Percentiles rank a stretch among this genome's conserved stretches.
Evolutionary conservation across 2,888 invertebrate genomes (phyloP).

Genomic region (Auanema sp.): DNA sequence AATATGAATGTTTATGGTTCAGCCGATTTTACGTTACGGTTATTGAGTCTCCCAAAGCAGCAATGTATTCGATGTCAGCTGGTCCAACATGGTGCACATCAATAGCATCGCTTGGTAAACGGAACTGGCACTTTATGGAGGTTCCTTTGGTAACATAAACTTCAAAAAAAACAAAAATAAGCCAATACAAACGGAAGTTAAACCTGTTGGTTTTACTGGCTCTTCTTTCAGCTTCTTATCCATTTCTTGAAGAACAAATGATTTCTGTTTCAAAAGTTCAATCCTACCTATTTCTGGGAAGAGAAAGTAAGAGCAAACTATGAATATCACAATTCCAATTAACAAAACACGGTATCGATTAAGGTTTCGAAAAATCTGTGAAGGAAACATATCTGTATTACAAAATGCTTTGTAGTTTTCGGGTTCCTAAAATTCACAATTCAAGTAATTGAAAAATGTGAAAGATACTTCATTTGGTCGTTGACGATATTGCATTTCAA

Average conservation of each 20-base stretch:
- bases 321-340: background rate
- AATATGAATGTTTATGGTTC: conserved; percentile 1
- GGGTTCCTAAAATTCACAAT: background rate
- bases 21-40: conserved; percentile 25
- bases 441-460: background rate
- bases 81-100: conserved; percentile 28
- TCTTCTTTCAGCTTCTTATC: background rate
- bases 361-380: background rate
- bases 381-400: background rate
- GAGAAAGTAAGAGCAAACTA: conserved; percentile 5
- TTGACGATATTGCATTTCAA: too few species aligned
- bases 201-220: background rate
- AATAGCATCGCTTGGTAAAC: conserved; percentile 5
- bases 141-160: background rate
- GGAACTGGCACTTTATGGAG: background rate
- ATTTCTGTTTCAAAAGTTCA: background rate
- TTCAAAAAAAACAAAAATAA: background rate
- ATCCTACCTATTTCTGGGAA: background rate
- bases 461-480: conserved; percentile 6
- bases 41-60: conserved; percentile 47
- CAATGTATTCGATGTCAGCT: conserved; percentile 45
- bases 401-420: conserved; percentile 6
- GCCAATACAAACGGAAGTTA: background rate
- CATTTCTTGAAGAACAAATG: background rate
- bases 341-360: background rate